Evolutionary conservation across 2,797 vertebrate genomes (phyloP).

Genomic region (Propithecus deckenii): DNA sequence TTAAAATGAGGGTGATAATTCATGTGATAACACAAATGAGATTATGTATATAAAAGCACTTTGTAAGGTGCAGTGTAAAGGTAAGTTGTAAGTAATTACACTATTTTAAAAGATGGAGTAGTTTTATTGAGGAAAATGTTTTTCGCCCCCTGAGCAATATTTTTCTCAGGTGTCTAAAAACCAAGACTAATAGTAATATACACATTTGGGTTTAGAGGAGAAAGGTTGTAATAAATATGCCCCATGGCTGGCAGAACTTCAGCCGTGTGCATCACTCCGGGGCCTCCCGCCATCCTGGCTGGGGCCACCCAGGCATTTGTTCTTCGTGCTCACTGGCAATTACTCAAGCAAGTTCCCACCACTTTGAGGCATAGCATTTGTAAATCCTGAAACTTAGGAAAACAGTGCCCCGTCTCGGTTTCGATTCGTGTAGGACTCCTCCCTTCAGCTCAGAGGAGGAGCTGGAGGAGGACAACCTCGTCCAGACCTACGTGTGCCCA

Average conservation of each 20-base stretch:
- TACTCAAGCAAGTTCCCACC: background rate
- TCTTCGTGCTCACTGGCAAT: too few relatives aligned
- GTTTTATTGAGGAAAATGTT: background rate
- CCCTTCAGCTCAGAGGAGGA: slow-evolving; percentile 89
- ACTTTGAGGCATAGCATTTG: fast-evolving
- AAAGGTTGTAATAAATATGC: background rate
- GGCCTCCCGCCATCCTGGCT: background rate
- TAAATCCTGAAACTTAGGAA: background rate
- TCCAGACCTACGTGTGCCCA: slow-evolving; percentile 60
- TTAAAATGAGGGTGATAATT: background rate
- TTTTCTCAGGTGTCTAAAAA: background rate
- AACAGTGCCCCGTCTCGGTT: background rate
- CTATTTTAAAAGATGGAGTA: background rate
- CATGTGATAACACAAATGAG: background rate
- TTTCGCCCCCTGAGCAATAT: background rate
- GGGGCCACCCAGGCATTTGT: fast-evolving
- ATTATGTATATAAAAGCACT: background rate
- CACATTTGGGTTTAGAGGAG: background rate
- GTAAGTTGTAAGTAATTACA: background rate
- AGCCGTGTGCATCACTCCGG: fast-evolving
- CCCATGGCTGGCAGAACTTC: background rate
- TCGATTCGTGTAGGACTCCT: slow-evolving; percentile 80
- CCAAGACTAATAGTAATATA: background rate
- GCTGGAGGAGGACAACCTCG: slow-evolving; percentile 74
- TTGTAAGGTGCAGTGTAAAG: background rate